A percentile compares a stretch with the other conserved stretches of the same genome.
Conservation (phyloP, 2,888 invertebrate species). For the Synanthedon myopaeformis region DNA sequence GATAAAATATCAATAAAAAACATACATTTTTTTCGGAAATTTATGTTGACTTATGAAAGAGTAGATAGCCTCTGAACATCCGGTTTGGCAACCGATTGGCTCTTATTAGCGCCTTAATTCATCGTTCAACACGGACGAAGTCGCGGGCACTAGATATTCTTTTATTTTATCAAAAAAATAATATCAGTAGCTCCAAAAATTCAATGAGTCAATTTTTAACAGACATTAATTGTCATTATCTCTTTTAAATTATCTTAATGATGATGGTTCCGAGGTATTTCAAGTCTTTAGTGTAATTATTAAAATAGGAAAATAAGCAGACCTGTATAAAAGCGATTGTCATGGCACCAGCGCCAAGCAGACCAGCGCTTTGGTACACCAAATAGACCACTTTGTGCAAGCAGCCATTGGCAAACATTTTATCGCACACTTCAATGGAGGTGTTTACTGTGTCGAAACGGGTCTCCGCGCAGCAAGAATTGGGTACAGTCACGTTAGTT, state of each 20-base stretch:
- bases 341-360: slow-evolving; percentile 80
- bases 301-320: slow-evolving; percentile 7
- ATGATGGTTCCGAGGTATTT: neutral
- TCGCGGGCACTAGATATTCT: no score
- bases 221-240: no score
- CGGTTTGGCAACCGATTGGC: no score
- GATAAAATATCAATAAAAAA: no score
- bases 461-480: slow-evolving; percentile 70
- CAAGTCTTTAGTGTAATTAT: neutral
- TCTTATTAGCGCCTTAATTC: no score
- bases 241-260: slow-evolving; percentile 1
- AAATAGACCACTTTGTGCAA: slow-evolving; percentile 70
- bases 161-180: no score
- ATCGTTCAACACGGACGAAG: no score
- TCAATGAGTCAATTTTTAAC: no score
- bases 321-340: slow-evolving; percentile 87
- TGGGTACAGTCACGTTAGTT: slow-evolving; percentile 63
- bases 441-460: slow-evolving; percentile 14
- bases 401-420: slow-evolving; percentile 70
- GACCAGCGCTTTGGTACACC: slow-evolving; percentile 77
- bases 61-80: no score
- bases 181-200: no score
- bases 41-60: no score
- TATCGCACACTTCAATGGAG: slow-evolving; percentile 36
- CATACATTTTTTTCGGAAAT: no score